Conservation (phyloP, 2,888 invertebrate species). For the Brachylomia viminalis region DNA sequence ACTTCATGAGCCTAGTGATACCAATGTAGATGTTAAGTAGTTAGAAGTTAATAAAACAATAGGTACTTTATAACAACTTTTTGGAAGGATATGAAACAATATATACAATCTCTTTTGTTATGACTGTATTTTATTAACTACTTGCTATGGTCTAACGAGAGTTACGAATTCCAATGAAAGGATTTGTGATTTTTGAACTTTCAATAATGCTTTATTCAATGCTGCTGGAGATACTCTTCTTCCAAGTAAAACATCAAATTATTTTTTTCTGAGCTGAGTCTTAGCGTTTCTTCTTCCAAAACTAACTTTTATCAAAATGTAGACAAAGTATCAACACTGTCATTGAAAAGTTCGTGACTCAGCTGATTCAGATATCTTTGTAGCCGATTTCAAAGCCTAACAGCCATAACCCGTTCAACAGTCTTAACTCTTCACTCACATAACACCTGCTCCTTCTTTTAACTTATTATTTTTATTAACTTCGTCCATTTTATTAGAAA, state of each 20-base stretch:
- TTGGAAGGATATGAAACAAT: neutral
- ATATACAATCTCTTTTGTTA: neutral
- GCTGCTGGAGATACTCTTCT: too few relatives aligned
- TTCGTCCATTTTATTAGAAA: neutral
- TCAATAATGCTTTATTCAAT: neutral
- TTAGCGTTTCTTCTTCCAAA: neutral
- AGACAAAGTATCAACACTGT: neutral
- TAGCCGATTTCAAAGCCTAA: neutral
- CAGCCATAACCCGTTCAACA: neutral
- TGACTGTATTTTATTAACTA: neutral
- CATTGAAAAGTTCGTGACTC: neutral
- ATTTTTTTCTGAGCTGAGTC: neutral
- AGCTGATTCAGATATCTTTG: neutral
- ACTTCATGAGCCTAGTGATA: slow-evolving; percentile 2
- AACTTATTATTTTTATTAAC: neutral
- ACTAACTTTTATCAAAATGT: neutral
- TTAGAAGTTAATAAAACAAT: neutral
- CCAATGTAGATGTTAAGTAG: neutral
- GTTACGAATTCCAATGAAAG: neutral
- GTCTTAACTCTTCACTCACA: neutral
- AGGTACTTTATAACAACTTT: neutral
- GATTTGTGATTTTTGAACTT: neutral
- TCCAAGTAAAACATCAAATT: too few relatives aligned
- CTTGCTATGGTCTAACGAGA: neutral
- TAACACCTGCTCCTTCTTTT: neutral